Base-by-base conservation (phyloP, 2,888 invertebrate species). In the Liodrosophila aerea region DNA sequence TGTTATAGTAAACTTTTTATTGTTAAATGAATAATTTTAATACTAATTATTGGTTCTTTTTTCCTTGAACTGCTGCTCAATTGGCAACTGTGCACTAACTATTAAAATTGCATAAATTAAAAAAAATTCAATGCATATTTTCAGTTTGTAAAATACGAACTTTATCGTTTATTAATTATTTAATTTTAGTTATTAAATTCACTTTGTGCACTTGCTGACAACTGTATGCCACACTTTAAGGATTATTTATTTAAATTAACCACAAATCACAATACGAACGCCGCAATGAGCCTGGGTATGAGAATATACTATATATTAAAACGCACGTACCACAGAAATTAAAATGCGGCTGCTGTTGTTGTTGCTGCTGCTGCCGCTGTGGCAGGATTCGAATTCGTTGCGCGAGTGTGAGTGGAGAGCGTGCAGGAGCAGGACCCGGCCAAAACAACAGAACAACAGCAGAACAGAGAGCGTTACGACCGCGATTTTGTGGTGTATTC, bases 161-260 rank as follows among this genome's bases (percentile, higher is more conserved):
- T 16, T 13, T 15, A 16, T 1, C 1, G 9, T 8, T 22, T 22
- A 7, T 34, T 45, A 18, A 53, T 15, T 36, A 40, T 30, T 27
- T 16, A 36, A 30, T 29, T 30, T 12, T 7, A 7, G 15, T 11
- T n/a, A 8, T 45, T 53, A 9, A 31, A n/a, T 53, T 7, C 0
- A n/a, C 9, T 29, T n/a, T 1, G 46, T 27, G 7, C 50, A 45
- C 30, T 50, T 49, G 41, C 37, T 34, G 37, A 15, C 33, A 12
- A 44, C 54, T 44, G 9, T 29, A 11, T 34, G 59, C 18, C 67
- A 64, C 76, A 76, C 73, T 85, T 71, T 64, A 58, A 67, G 66
- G 73, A 78, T 81, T 84, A 78, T 75, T 77, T 72, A 71, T 85
- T 84, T 73, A 83, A 84, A 73, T 81, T 69, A 82, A 82, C 84